Percentiles rank a stretch among this genome's conserved stretches.
These are phyloP conservation scores for Chamaetylas fuelleborni DNA, from an alignment of 2,113 vertebrate species.

Conservation along the genomic window DNA sequence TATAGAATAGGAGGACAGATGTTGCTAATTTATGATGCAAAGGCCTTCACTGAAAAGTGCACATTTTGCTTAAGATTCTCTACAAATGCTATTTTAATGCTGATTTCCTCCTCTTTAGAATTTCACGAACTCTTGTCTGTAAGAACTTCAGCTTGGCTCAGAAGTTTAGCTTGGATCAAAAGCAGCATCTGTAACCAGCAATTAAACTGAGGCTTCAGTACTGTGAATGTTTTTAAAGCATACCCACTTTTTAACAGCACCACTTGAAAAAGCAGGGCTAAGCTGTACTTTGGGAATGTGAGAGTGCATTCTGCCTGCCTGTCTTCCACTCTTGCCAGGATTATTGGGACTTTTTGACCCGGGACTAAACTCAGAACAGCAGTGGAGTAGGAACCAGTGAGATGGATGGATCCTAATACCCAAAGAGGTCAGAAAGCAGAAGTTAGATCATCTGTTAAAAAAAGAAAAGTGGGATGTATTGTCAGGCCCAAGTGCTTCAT, in stretches of 20 bases:
- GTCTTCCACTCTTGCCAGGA: background rate
- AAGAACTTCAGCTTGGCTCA: slow-evolving; percentile 63
- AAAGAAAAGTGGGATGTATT: background rate
- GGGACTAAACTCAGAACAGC: background rate
- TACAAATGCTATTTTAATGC: slow-evolving; percentile 56
- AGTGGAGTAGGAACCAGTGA: background rate
- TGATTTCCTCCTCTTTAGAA: slow-evolving; percentile 65
- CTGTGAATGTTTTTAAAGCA: background rate
- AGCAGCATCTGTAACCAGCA: slow-evolving; percentile 54
- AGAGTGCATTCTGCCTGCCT: background rate
- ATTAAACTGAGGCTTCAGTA: slow-evolving; percentile 4
- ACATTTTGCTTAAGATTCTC: slow-evolving; percentile 63
- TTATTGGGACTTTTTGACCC: background rate
- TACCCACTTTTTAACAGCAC: background rate
- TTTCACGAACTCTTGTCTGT: slow-evolving; percentile 46
- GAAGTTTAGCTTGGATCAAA: slow-evolving; percentile 59
- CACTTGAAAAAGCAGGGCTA: background rate
- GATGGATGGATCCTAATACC: background rate
- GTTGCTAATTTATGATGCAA: slow-evolving; percentile 61
- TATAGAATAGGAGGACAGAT: slow-evolving; percentile 64
- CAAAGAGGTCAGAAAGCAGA: background rate
- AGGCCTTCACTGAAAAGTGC: slow-evolving; percentile 49
- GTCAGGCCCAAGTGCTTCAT: background rate
- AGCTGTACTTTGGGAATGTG: background rate
- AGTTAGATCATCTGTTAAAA: background rate